Evolutionary conservation across 2,797 vertebrate species (phyloP).

Genomic region (Pitangus sulphuratus): DNA sequence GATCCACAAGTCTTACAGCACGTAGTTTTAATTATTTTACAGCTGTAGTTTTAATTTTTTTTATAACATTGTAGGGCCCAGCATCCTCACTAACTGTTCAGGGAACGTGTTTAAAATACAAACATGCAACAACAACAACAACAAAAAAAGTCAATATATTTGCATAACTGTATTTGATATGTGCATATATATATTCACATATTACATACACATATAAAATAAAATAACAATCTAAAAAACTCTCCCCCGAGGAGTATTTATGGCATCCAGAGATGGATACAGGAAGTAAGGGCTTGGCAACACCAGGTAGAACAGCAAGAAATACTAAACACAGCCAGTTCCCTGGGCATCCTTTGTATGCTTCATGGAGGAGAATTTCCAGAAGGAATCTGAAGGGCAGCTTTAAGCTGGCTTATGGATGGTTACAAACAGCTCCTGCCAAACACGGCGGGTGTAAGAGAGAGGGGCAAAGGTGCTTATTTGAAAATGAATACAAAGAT

Average conservation of each 20-base stretch:
- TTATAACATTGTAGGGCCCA: background rate
- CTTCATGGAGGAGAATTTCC: background rate
- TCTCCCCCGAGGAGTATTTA: background rate
- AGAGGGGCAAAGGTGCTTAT: background rate
- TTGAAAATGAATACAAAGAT: slow-evolving; percentile 10
- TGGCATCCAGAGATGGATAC: background rate
- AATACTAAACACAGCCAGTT: background rate
- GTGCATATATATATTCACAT: background rate
- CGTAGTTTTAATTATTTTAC: background rate
- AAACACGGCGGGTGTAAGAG: background rate
- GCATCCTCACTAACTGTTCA: background rate
- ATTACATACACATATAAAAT: background rate
- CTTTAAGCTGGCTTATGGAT: background rate
- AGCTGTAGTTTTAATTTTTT: background rate
- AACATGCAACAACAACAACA: background rate
- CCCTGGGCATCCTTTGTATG: background rate
- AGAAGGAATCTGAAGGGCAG: background rate
- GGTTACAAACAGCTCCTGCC: background rate
- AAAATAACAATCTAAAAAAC: background rate
- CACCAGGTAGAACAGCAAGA: background rate
- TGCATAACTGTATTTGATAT: background rate
- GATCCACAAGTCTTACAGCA: background rate
- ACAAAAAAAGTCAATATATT: background rate
- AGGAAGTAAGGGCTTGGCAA: background rate
- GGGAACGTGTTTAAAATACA: background rate